Base-by-base conservation (phyloP, 1,140 invertebrate species). In the Palaemon carinicauda region DNA sequence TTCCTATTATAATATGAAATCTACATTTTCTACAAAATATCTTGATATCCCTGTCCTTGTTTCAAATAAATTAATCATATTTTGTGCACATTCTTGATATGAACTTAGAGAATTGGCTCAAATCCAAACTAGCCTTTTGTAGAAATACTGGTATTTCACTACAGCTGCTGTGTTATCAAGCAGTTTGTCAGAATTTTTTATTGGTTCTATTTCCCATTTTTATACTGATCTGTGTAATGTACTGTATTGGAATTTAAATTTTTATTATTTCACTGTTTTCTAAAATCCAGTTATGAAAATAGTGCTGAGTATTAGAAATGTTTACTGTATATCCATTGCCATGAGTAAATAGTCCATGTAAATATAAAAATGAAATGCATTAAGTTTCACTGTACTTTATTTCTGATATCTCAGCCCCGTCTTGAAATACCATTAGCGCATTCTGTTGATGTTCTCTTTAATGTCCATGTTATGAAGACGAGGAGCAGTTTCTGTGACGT, bases 31-130 rank as follows among this genome's bases (percentile, higher is more conserved):
- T 31, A 69, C 19, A 54, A 69, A 65, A 52, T 85, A 56, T 79
- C 82, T 75, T 75, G 79, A 79, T 65, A 79, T 41, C 41, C 41
- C 41, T 65, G 33, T 56, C 24, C 51, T 52, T 79, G 65, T 85
- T 85, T 41, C 51, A 69, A 69, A 79, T 56, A 52, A 56, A 52
- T 78, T 85, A n/a, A 79, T 65, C 54, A 50, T 85, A 78, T 56
- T 79, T 85, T 85, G 74, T 85, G 82, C 82, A 79, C 75, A 51
- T 79, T 75, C 56, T 79, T 83, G 73, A 65, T 85, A 79, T 78
- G 41, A 41, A 78, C 74, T 78, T 79, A 41, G 31, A 51, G 51
- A 69, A 21, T 85, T 85, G 75, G 60, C 82, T 85, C 71, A 56
- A 78, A 71, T 82, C 56, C 71, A 79, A n/a, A 31, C 60, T 56